Conservation (phyloP, 2,888 invertebrate species). For the Heliconius hortense region DNA sequence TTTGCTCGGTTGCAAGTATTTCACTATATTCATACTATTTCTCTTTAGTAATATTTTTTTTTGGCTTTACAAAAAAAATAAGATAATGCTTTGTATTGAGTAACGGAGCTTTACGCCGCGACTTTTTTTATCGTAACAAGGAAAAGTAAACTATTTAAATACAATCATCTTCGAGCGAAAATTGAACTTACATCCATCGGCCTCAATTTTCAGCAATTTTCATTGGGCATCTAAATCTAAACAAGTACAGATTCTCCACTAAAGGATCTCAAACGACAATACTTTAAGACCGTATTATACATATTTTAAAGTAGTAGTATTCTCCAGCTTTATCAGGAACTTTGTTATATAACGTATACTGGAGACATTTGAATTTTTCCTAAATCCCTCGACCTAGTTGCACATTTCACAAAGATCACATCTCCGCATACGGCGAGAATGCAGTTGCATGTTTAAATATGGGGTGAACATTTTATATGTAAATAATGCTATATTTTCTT, state of each 20-base stretch:
- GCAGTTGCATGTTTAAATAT: constrained; percentile 14
- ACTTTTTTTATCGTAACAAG: too few species aligned
- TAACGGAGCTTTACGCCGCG: too few species aligned
- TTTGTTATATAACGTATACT: constrained; percentile 14
- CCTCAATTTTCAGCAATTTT: too few species aligned
- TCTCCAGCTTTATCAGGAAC: constrained; percentile 3
- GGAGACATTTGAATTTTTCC: constrained; percentile 19
- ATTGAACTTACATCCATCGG: too few species aligned
- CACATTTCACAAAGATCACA: constrained; percentile 19
- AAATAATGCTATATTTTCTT: constrained; percentile 6
- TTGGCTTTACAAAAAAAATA: too few species aligned
- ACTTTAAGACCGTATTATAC: neutral
- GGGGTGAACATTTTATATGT: neutral
- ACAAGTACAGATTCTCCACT: neutral
- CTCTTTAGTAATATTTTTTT: too few species aligned
- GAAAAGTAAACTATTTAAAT: too few species aligned
- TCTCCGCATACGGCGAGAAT: constrained; percentile 8
- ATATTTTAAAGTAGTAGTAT: constrained; percentile 13
- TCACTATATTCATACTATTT: too few species aligned
- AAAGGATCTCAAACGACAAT: neutral
- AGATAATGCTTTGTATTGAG: too few species aligned
- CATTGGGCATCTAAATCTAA: neutral
- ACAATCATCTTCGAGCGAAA: too few species aligned
- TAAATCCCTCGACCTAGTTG: constrained; percentile 21
- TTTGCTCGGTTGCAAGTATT: too few species aligned